Base-by-base conservation (phyloP, 2,888 invertebrate genomes). In the Dryadula phaetusa region DNA sequence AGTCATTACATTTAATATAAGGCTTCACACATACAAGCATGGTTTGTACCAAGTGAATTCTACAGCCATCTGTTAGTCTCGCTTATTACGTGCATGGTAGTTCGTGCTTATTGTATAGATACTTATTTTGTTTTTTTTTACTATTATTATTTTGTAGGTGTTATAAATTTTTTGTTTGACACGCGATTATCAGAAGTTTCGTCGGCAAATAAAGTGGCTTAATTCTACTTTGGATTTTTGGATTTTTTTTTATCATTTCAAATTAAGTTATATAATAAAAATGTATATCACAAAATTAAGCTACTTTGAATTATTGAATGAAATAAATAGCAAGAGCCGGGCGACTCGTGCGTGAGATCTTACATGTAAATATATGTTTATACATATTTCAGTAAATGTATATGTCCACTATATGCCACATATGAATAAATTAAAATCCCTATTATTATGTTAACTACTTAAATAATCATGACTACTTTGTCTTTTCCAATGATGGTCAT, bases 51-150 rank as follows among this genome's bases (percentile, higher is more conserved):
- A 54, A 78, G 86, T 88, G 88, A 90, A 90, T 90, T 90, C 90
- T 90, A 82, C 91, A 88, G 86, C 91, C 92, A 89, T 90, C 86
- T 85, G 83, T 82, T 81, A 77, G 81, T 79, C 75, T 72, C 70
- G 62, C 69, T 75, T 79, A 79, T 67, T 70, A 75, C 64, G 66
- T 83, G 90, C 90, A 90, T 89, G 88, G 84, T 90, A 88, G 85
- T 77, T 71, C 64, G 74, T 74, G 85, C 86, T 85, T 86, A 81
- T 81, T 82, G 83, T 79, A 32, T 58, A 18, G n/a, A 20, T 37
- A 12, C 42, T 10, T 28, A 28, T 44, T 1, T 28, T 16, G 28
- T 16, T 7, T 5, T 28, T 8, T n/a, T 52, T 12, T 37, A 32
- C 32, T 52, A 10, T 52, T 12, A 28, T 32, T n/a, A 52, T 25